These are phyloP conservation scores for Phengaris arion DNA, from an alignment of 2,888 invertebrate species.

Conservation along the genomic window DNA sequence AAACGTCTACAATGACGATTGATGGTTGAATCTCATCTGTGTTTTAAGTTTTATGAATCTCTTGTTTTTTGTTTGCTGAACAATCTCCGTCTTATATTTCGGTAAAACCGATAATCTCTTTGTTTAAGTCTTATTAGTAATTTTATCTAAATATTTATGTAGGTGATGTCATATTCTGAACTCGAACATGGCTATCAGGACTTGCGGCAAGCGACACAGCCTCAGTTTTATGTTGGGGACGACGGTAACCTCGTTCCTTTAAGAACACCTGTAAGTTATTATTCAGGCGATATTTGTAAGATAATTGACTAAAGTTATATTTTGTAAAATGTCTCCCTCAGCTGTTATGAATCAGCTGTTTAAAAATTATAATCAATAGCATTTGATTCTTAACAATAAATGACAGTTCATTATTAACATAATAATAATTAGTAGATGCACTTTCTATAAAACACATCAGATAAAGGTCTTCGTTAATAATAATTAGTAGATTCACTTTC, in stretches of 20 bases:
- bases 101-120: neutral
- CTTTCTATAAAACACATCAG: neutral
- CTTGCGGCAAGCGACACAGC: slow-evolving; percentile 84
- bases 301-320: neutral
- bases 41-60: slow-evolving; percentile 6
- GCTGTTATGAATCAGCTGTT: slow-evolving; percentile 9
- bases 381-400: neutral
- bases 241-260: slow-evolving; percentile 81
- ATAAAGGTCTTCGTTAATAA: neutral
- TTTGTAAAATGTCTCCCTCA: neutral
- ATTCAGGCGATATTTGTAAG: neutral
- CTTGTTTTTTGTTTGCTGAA: slow-evolving; percentile 1
- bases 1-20: neutral
- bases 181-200: slow-evolving; percentile 96
- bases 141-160: slow-evolving; percentile 44
- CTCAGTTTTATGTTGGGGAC: slow-evolving; percentile 86
- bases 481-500: neutral
- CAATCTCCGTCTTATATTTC: neutral
- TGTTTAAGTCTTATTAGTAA: slow-evolving; percentile 6
- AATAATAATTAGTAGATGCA: neutral
- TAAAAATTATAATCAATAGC: neutral
- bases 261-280: slow-evolving; percentile 79
- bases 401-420: neutral
- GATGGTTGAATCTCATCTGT: neutral
- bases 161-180: slow-evolving; percentile 93